phyloP scores from a whole-genome alignment of 2,888 invertebrate species.

The Tachina fera region DNA sequence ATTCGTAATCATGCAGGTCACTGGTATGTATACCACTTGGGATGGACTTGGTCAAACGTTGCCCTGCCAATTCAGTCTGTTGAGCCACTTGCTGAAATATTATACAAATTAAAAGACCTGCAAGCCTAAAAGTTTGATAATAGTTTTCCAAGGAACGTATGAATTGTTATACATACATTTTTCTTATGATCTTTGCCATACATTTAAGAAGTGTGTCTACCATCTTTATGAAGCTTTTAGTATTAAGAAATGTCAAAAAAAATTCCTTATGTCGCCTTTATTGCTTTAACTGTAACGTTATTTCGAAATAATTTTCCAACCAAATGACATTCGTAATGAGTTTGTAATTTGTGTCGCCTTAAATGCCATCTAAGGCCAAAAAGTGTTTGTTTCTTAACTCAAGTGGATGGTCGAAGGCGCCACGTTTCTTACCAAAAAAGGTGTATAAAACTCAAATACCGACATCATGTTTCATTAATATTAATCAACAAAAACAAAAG shows the following conservation, averaged over 20 bases:
- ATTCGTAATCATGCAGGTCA: too few relatives aligned
- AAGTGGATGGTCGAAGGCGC: conserved; percentile 64
- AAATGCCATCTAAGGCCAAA: conserved; percentile 66
- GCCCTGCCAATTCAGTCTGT: too few relatives aligned
- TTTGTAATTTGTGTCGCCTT: conserved; percentile 70
- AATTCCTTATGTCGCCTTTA: conserved; percentile 4
- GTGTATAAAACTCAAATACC: conserved; percentile 67
- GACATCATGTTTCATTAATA: conserved; percentile 71
- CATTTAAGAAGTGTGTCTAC: too few relatives aligned
- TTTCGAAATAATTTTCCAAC: conserved; percentile 38
- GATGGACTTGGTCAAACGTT: too few relatives aligned
- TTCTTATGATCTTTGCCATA: too few relatives aligned
- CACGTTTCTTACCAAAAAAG: conserved; percentile 69
- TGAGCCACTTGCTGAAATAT: too few relatives aligned
- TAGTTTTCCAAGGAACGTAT: too few relatives aligned
- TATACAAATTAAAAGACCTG: too few relatives aligned
- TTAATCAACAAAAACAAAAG: conserved; percentile 45
- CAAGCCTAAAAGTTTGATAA: too few relatives aligned
- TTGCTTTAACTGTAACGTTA: conserved; percentile 41
- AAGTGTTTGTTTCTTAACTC: conserved; percentile 48
- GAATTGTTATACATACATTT: too few relatives aligned
- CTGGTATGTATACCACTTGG: too few relatives aligned
- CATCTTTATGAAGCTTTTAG: too few relatives aligned
- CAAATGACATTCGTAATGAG: conserved; percentile 50
- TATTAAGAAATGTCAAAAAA: conserved; percentile 5